Evolutionary conservation across 1,140 invertebrate species (phyloP), one percentile per base, ranked within the genome.

Genomic region (Drosophila virilis): DNA sequence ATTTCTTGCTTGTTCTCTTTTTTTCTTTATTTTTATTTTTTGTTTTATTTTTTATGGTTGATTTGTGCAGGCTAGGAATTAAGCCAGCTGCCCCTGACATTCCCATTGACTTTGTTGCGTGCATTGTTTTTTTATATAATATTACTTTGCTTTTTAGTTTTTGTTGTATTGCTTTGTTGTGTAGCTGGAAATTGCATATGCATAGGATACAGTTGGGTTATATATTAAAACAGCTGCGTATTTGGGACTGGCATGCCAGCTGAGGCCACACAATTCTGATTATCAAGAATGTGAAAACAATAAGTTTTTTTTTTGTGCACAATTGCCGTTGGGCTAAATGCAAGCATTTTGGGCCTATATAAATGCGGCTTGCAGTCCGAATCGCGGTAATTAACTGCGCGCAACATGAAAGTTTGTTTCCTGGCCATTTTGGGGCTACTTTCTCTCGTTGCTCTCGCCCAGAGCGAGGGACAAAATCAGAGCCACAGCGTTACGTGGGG

Each of bases 401-500:
- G 6, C 35, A 74, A 69, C 12, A 86, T 86, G 82, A 78, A 76
- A 67, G 52, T 73, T 6, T 17, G 10, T 61, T 68, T 38, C 4
- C 17, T 74, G 40, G 17, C 48, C 17, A 38, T 28, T 22, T 42
- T 76, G 7, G 15, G 66, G 28, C 8, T 60, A 9, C 1, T 88
- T n/a, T 40, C 67, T 3, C 50, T 84, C 48, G 7, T 42, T 1
- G 80, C 67, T 13, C 0, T 42, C 7, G 7, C 52, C 37, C 50
- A 51, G 15, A 66, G 48, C 0, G 42, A 66, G 6, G 83, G 71
- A 8, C 45, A 22, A 17, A 74, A 80, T n/a, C 38, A 13, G 1
- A 91, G 90, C 54, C 77, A 91, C 15, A 83, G 91, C 42, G 50
- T 92, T 3, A 79, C 84, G 2, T 89, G 88, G 91, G 91, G 91